A percentile compares a stretch with the other conserved stretches of the same genome.
phyloP scores from a whole-genome alignment of 2,888 invertebrate species.

The Deroplatys truncata region DNA sequence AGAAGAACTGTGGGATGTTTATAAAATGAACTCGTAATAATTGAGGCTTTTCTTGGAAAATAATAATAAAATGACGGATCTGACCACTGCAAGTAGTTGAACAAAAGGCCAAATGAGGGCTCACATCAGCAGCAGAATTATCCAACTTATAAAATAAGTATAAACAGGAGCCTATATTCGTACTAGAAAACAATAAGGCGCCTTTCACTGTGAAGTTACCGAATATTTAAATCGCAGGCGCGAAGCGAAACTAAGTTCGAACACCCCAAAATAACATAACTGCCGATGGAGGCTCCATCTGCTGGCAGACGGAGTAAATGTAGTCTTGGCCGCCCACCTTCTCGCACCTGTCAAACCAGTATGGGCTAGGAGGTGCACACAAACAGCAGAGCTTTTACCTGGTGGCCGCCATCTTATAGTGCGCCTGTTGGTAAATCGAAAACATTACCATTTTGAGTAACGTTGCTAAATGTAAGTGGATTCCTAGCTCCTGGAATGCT shows the following conservation, averaged over 20 bases:
- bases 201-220: background rate
- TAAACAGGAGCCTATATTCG: no score
- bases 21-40: no score
- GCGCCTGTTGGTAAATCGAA: background rate
- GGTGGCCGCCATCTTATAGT: background rate
- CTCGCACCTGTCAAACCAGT: background rate
- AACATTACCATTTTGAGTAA: background rate
- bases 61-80: no score
- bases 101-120: no score
- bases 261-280: background rate
- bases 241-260: background rate
- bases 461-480: background rate
- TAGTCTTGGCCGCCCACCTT: background rate
- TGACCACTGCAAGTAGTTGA: no score
- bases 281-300: background rate
- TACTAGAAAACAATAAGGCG: no score
- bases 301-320: background rate
- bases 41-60: no score
- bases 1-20: no score
- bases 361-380: background rate
- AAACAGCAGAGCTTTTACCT: background rate
- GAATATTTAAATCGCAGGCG: background rate
- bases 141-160: no score
- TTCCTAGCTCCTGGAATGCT: background rate
- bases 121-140: no score